phyloP scores from a whole-genome alignment of 2,888 invertebrate species.

The Rosalia funebris region DNA sequence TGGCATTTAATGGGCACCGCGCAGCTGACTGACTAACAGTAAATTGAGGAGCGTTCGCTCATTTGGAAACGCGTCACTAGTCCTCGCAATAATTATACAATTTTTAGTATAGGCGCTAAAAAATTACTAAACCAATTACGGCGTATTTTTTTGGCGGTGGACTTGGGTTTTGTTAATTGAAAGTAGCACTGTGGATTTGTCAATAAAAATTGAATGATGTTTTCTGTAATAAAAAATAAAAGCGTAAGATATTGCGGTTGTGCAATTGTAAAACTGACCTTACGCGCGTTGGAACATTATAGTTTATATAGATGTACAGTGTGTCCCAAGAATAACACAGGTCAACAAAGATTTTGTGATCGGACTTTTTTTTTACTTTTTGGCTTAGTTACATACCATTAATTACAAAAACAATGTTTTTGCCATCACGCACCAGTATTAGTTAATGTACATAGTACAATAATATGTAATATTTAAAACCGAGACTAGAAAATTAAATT shows the following conservation, averaged over 20 bases:
- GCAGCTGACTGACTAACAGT: background rate
- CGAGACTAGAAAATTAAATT: too few species aligned
- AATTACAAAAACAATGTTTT: too few species aligned
- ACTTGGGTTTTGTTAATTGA: background rate
- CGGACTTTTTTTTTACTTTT: too few species aligned
- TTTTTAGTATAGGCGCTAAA: background rate
- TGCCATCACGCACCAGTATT: too few species aligned
- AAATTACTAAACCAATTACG: background rate
- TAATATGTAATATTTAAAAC: too few species aligned
- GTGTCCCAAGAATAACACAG: background rate
- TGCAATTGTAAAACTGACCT: too few species aligned
- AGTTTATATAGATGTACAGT: too few species aligned
- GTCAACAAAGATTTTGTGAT: too few species aligned
- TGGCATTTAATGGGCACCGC: background rate
- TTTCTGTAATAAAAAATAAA: background rate
- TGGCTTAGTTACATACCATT: too few species aligned
- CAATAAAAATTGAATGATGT: background rate
- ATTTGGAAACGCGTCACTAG: background rate
- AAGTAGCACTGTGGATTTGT: background rate
- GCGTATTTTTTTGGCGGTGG: background rate
- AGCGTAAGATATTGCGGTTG: too few species aligned
- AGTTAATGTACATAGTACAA: too few species aligned
- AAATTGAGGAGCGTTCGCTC: background rate
- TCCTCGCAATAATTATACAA: background rate
- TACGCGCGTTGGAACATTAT: too few species aligned